Evolutionary conservation across 2,113 vertebrate species (phyloP), one percentile per base, ranked within the genome.

Genomic region (Archocentrus centrarchus): DNA sequence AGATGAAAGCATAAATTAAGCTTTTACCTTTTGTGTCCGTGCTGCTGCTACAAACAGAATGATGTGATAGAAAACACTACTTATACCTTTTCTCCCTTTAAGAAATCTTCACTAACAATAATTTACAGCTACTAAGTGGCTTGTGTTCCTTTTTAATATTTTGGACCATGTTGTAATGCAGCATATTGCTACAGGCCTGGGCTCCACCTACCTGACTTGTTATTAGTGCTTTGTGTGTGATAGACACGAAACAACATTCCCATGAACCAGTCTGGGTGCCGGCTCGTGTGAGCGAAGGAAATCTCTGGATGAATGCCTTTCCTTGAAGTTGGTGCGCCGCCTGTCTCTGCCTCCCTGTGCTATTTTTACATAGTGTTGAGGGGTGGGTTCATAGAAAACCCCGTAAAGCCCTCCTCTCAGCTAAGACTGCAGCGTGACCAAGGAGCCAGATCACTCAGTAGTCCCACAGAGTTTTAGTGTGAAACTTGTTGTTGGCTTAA

Each of bases 201-300:
- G 24, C 79, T 79, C 79, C 64, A 55, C 81, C 84, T 47, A 53
- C 70, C 3, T 2, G 27, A 79, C 57, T 24, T 1, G 30, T 50
- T 41, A 11, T 64, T 39, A 39, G 11, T 14, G 11, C 78, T 59
- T 32, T 78, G 81, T 64, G 75, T 58, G 7, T 61, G 70, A 59
- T 50, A 77, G 7, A 24, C 14, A 2, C 41, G 27, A 11, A n/a
- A 5, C 11, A 15, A 32, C 86, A 81, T 83, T 88, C 86, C 82
- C 60, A 22, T 35, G 6, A 94, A 93, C 91, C 83, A 62, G 84
- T 94, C 86, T 57, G 70, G 8, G 89, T 39, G 57, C 41, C 22
- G 41, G 62, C 30, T 1, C 11, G 24, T 37, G 39, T 8, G 37
- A 84, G 70, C 4, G 1, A 9, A 85, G 73, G 91, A 88, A 87